These are phyloP conservation scores for Tinamus major DNA, from an alignment of 2,797 vertebrate genomes.

Conservation along the genomic window DNA sequence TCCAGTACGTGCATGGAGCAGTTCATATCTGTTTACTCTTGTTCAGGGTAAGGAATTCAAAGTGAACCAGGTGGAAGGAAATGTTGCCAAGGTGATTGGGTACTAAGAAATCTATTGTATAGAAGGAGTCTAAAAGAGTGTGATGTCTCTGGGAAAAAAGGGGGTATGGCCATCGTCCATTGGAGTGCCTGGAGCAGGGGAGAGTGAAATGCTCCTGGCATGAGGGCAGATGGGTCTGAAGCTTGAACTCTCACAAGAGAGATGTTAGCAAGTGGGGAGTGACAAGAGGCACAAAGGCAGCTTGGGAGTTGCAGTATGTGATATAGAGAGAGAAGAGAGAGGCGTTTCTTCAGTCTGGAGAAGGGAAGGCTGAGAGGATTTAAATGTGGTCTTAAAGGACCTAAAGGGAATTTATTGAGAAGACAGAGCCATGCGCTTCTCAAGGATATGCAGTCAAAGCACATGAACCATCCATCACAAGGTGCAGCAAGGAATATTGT, in stretches of 20 bases:
- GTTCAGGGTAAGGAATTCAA: not conserved
- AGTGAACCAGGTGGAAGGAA: not conserved
- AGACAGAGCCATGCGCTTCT: not conserved
- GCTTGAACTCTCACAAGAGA: not conserved
- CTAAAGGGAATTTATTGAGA: not conserved
- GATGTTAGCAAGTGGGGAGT: not conserved
- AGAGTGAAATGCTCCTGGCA: not conserved
- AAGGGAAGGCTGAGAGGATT: not conserved
- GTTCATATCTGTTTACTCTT: not conserved
- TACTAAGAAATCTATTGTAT: not conserved
- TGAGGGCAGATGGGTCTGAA: not conserved
- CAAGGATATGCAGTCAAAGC: not conserved
- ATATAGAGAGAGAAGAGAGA: not conserved
- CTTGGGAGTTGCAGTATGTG: not conserved
- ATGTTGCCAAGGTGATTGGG: not conserved
- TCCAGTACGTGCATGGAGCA: not conserved
- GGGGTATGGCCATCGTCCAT: not conserved
- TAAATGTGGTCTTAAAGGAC: not conserved
- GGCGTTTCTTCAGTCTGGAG: not conserved
- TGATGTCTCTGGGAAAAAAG: not conserved
- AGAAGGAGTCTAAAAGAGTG: not conserved
- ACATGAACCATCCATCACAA: not conserved
- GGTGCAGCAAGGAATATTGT: not conserved
- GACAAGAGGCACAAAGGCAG: not conserved
- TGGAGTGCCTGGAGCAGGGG: rapidly evolving